Percentiles rank a stretch among this genome's conserved stretches.
Evolutionary conservation across 2,888 invertebrate species (phyloP).

Genomic region (Mylabris sibirica): DNA sequence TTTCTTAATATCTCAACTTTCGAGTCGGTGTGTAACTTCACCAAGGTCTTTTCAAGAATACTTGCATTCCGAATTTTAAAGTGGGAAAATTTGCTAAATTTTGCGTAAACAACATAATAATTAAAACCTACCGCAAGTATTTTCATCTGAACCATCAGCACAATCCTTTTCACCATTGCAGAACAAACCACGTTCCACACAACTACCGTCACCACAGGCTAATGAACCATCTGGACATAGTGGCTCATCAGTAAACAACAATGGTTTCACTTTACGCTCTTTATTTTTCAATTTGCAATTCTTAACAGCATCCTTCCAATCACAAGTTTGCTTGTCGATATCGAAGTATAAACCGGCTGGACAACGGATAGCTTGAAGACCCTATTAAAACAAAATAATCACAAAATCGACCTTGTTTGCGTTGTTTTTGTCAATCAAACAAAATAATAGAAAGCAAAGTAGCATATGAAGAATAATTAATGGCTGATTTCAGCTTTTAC

Average conservation of each 20-base stretch:
- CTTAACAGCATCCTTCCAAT: slow-evolving; percentile 93
- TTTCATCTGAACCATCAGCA: slow-evolving; percentile 87
- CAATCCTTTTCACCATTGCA: slow-evolving; percentile 94
- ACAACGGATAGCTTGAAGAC: slow-evolving; percentile 91
- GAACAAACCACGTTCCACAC: slow-evolving; percentile 89
- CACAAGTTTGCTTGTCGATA: slow-evolving; percentile 93
- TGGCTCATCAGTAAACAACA: slow-evolving; percentile 88
- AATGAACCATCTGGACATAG: slow-evolving; percentile 86
- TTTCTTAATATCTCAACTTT: slow-evolving; percentile 53
- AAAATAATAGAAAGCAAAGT: neutral
- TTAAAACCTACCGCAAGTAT: slow-evolving; percentile 83
- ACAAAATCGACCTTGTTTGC: slow-evolving; percentile 23
- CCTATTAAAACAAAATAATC: slow-evolving; percentile 64
- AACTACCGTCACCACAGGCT: slow-evolving; percentile 86
- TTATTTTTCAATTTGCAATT: slow-evolving; percentile 91
- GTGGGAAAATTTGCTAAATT: slow-evolving; percentile 47
- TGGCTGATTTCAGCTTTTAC: slow-evolving; percentile 51
- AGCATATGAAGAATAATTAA: neutral
- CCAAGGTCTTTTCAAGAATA: slow-evolving; percentile 41
- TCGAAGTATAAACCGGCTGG: slow-evolving; percentile 93
- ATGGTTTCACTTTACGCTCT: slow-evolving; percentile 85
- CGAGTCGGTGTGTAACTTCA: slow-evolving; percentile 51
- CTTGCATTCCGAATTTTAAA: slow-evolving; percentile 45
- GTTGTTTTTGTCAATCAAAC: neutral
- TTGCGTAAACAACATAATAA: neutral